Evolutionary conservation across 1,140 invertebrate genomes (phyloP), one percentile per base, ranked within the genome.

Genomic region (Aplysia californica): DNA sequence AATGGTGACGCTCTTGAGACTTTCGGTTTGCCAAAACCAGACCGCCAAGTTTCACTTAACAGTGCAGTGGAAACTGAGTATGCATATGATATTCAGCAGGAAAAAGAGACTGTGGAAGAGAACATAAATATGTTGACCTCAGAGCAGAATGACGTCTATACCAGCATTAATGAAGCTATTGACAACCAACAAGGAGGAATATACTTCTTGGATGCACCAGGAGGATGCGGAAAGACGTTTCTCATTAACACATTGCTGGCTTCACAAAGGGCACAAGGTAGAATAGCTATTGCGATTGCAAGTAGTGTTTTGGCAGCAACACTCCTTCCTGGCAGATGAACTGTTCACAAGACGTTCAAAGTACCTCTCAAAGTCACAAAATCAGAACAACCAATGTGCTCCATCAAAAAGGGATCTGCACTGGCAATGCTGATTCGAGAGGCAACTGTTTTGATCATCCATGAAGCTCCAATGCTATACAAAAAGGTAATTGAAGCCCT

Each of bases 261-360:
- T 10, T 38, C 41, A 18, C 18, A 38, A 26, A 21, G 31, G 21
- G 26, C 26, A n/a, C 26, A 33, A 41, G 41, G 33, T 26, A 21
- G 18, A 3, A 71, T 71, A 55, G 69, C 69, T 23, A 26, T 71
- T 2, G 65, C 72, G 10, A 77, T 71, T 5, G 84, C 83, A 15
- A 78, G 73, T 15, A 84, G 83, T 61, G 86, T 85, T 39, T 83
- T 87, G 65, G 84, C 87, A 23, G 84, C 87, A 41, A 77, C 65
- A 55, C 64, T 87, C 38, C 64, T 84, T 10, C 10, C 39, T 29
- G 80, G 77, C 6, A 39, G 87, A 83, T 0, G 15, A 75, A 64
- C 85, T 79, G n/a, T 64, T 36, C 33, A 80, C 85, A 69, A 73
- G 50, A 41, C 67, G 26, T 44, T 82, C 77, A 70, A 78, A 79